phyloP scores from a whole-genome alignment of 2,797 vertebrate genomes.

The Galaxias olidus region DNA sequence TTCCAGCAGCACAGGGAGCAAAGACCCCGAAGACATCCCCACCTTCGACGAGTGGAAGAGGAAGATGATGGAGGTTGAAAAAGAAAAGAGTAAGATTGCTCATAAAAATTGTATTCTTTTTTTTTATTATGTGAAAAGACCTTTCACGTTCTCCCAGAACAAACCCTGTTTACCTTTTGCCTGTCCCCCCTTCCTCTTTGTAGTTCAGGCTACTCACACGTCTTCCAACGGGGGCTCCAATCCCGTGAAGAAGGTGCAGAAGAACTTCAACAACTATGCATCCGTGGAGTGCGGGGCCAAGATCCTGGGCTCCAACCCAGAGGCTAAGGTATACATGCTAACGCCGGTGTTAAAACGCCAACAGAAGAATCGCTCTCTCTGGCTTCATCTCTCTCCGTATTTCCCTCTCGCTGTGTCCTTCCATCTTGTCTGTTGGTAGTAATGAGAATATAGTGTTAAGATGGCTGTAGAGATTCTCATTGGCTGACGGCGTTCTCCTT shows the following conservation, averaged over 20 bases:
- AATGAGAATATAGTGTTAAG: neutral
- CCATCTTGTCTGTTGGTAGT: neutral
- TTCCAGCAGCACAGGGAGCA: slow-evolving; percentile 42
- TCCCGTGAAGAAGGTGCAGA: slow-evolving; percentile 87
- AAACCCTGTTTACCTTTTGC: too few species aligned
- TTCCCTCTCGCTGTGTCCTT: too few species aligned
- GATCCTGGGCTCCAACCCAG: slow-evolving; percentile 91
- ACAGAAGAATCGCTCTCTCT: neutral
- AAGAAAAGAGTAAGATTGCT: slow-evolving; percentile 86
- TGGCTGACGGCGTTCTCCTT: slow-evolving; percentile 30
- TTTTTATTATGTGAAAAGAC: neutral
- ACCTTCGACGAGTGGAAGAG: slow-evolving; percentile 98
- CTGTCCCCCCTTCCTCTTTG: neutral
- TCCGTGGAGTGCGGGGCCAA: slow-evolving; percentile 98
- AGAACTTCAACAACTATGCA: slow-evolving; percentile 96
- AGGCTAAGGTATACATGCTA: slow-evolving; percentile 85
- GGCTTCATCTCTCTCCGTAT: too few species aligned
- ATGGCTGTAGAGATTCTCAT: neutral
- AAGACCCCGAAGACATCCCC: slow-evolving; percentile 89
- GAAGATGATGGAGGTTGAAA: slow-evolving; percentile 95
- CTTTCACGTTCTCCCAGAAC: neutral
- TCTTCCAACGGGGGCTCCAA: slow-evolving; percentile 80
- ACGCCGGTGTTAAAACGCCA: neutral
- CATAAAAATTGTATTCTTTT: neutral
- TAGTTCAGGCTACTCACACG: slow-evolving; percentile 86